Evolutionary conservation across 1,140 invertebrate species (phyloP), one percentile per base, ranked within the genome.

Genomic region (Drosophila biarmipes): DNA sequence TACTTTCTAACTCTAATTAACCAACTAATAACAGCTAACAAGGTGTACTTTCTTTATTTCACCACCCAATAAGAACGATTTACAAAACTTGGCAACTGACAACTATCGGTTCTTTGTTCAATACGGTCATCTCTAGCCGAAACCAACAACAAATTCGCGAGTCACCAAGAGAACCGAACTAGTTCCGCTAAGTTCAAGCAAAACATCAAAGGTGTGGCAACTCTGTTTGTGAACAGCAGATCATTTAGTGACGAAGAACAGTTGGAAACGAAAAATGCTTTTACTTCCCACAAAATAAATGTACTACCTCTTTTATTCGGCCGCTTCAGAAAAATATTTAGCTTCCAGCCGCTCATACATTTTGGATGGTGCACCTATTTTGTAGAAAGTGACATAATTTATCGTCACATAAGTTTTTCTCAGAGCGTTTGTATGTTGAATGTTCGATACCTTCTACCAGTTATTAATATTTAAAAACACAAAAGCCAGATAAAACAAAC

Each of bases 131-230:
- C 21, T 12, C 35, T 55, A 27, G 0, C 17, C 14, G 35, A 63
- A 55, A 8, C 17, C 40, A 63, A 55, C 51, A 63, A 63, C 59
- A 63, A 63, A 55, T 63, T 63, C 59, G 51, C 59, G 59, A 54
- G 59, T 63, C 59, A 63, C 49, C 27, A 21, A 34, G 27, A 2
- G 11, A 54, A 21, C 34, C 24, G n/a, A 31, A 31, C 31, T 19
- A 19, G 46, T 38, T 51, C 17, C 15, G 6, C 14, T 11, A 4
- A 34, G 49, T 34, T 10, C 11, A 7, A 12, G 29, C n/a, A 45
- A 14, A 2, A 4, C 7, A 27, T 24, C 19, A 11, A 45, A 24
- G n/a, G 43, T 31, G 2, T 31, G 27, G 27, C 48, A 34, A 34
- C 48, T 17, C 48, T 31, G 21, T 24, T 46, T 8, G 10, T 21